Conservation (phyloP, 2,113 vertebrate genomes). For the Atrichornis clamosus region DNA sequence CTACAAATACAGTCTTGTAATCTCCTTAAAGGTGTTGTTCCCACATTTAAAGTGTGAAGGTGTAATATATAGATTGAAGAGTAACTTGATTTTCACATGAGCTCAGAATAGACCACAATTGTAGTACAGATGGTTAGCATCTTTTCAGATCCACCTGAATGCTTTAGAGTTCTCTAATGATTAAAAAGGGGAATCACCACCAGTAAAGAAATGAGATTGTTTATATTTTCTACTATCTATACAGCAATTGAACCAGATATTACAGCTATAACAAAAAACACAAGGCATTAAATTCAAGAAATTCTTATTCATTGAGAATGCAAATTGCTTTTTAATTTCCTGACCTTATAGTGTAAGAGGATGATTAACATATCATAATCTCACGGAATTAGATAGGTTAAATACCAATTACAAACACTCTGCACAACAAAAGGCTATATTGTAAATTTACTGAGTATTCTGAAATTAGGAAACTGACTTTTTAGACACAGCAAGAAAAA, state of each 20-base stretch:
- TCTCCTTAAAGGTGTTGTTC: neutral
- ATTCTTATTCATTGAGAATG: neutral
- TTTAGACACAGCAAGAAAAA: neutral
- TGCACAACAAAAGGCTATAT: neutral
- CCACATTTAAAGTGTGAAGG: neutral
- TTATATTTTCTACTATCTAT: conserved; percentile 6
- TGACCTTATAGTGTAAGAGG: conserved; percentile 32
- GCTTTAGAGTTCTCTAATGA: neutral
- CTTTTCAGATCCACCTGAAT: neutral
- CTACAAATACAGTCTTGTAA: neutral
- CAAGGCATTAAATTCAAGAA: neutral
- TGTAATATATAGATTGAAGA: neutral
- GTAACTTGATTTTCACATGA: neutral
- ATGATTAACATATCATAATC: conserved; percentile 38
- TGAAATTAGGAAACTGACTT: neutral
- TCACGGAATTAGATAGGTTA: conserved; percentile 32
- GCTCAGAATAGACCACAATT: neutral
- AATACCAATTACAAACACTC: conserved; percentile 28
- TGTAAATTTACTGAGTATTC: neutral
- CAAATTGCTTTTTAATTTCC: conserved; percentile 29
- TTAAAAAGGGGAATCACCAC: neutral
- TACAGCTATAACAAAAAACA: neutral
- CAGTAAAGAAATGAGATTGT: conserved; percentile 19
- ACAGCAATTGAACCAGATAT: neutral
- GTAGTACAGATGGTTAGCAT: neutral